phyloP scores from a whole-genome alignment of 2,797 vertebrate species.

The Ciconia nigra region DNA sequence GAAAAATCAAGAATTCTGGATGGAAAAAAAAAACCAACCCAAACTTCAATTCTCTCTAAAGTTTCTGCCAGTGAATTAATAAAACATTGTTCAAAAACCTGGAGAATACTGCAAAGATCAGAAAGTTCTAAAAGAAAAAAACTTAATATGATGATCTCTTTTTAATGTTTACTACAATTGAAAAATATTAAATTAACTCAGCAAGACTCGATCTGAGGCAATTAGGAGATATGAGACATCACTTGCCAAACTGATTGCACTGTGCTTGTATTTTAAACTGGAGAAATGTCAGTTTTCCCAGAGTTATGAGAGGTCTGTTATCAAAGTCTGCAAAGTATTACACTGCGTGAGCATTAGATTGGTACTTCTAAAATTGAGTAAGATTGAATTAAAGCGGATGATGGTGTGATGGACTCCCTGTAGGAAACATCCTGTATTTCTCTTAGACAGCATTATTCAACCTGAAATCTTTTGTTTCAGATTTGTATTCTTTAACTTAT shows the following conservation, averaged over 20 bases:
- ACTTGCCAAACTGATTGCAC: background rate
- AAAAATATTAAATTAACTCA: constrained; percentile 8
- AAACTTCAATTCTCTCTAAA: background rate
- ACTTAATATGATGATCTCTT: background rate
- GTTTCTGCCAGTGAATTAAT: background rate
- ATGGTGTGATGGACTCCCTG: background rate
- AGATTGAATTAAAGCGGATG: constrained; percentile 45
- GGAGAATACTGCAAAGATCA: background rate
- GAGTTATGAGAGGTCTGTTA: constrained; percentile 12
- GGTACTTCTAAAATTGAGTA: constrained; percentile 41
- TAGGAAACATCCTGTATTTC: background rate
- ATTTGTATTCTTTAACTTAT: constrained; percentile 13
- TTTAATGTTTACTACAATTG: constrained; percentile 24
- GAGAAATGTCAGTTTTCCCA: background rate
- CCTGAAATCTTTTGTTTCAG: background rate
- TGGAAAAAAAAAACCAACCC: background rate
- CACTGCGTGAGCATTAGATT: constrained; percentile 10
- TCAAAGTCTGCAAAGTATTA: constrained; percentile 10
- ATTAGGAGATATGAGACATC: background rate
- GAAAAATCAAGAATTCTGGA: background rate
- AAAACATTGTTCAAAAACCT: background rate
- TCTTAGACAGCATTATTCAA: background rate
- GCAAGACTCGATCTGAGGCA: background rate
- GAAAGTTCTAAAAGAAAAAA: background rate
- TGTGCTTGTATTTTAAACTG: background rate